Evolutionary conservation across 2,797 vertebrate species (phyloP), one percentile per base, ranked within the genome.

Genomic region (Spheniscus humboldti): DNA sequence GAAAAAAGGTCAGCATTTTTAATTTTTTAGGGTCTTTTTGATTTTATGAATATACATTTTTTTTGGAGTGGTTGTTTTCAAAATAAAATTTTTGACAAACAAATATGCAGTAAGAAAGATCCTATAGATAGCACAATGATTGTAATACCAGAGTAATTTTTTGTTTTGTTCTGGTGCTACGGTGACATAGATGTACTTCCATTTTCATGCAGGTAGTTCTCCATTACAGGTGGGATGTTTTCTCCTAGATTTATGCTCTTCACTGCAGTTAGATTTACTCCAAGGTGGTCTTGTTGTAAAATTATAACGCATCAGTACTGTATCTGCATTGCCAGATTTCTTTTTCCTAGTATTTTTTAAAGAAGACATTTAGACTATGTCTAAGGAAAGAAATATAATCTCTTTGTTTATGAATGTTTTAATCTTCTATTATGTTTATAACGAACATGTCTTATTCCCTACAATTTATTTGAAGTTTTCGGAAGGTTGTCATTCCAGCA

Each of bases 1-100:
- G 99, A 96, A 99, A 98, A 96, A 98, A 98, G 98, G 99, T 99
- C 82, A 97, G 94, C 48, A 55, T 69, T 37, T 53, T 86, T 48
- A 24, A 27, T 15, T n/a, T 67, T 60, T 37, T 5, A 14, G 13
- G n/a, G 28, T 35, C 50, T 88, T 75, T n/a, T 63, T 37, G 12
- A 31, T 7, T 69, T 88, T 4, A 8, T 6, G 13, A 41, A 17
- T 78, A 47, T 48, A 37, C 12, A 1, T 60, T 18, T 62, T 13
- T 13, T 25, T 8, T 68, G 18, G 22, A 53, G 18, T 33, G 14
- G 28, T 47, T 53, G 33, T 50, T 77, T 64, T 63, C 56, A 30
- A 78, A 81, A 66, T 33, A 47, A 77, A 31, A 2, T 11, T 67
- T 43, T 64, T 84, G 28, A 75, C 10, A 18, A 66, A 35, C 19